These are phyloP conservation scores for Agrilus planipennis DNA, from an alignment of 1,140 invertebrate genomes.

Conservation along the genomic window DNA sequence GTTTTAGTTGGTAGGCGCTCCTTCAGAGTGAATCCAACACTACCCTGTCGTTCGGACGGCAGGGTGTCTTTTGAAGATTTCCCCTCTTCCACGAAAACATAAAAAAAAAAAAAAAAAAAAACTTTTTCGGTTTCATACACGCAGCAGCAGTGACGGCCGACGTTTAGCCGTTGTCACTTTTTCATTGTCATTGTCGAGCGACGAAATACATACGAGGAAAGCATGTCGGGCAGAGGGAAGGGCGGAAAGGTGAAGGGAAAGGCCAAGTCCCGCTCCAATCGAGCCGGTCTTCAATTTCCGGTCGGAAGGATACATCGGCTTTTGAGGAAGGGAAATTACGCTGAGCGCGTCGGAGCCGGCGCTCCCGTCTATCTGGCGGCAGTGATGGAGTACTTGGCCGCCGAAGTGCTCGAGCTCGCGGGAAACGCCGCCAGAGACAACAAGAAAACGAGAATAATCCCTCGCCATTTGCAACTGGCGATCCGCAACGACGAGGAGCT, in stretches of 20 bases:
- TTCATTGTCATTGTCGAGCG: too few species aligned
- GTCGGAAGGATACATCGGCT: slow-evolving; percentile 57
- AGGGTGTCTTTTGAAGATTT: too few species aligned
- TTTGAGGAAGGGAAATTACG: slow-evolving; percentile 55
- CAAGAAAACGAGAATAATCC: slow-evolving; percentile 56
- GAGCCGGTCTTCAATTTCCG: slow-evolving; percentile 57
- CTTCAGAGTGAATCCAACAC: too few species aligned
- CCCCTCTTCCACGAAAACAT: too few species aligned
- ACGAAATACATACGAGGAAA: too few species aligned
- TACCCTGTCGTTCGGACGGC: too few species aligned
- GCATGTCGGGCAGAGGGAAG: slow-evolving; percentile 46
- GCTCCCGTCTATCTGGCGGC: slow-evolving; percentile 60
- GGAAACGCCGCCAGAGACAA: slow-evolving; percentile 61
- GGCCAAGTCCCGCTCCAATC: slow-evolving; percentile 46
- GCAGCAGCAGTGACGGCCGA: too few species aligned
- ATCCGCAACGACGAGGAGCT: slow-evolving; percentile 78
- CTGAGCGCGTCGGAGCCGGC: slow-evolving; percentile 52
- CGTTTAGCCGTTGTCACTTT: too few species aligned
- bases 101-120: too few species aligned
- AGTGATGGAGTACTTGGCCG: slow-evolving; percentile 45
- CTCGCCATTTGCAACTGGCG: slow-evolving; percentile 67
- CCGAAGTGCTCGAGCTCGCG: slow-evolving; percentile 65
- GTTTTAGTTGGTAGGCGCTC: too few species aligned
- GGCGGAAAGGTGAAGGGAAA: slow-evolving; percentile 51
- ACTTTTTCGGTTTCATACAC: too few species aligned